Evolutionary conservation across 2,113 vertebrate genomes (phyloP).

Genomic region (Charadrius vociferus): DNA sequence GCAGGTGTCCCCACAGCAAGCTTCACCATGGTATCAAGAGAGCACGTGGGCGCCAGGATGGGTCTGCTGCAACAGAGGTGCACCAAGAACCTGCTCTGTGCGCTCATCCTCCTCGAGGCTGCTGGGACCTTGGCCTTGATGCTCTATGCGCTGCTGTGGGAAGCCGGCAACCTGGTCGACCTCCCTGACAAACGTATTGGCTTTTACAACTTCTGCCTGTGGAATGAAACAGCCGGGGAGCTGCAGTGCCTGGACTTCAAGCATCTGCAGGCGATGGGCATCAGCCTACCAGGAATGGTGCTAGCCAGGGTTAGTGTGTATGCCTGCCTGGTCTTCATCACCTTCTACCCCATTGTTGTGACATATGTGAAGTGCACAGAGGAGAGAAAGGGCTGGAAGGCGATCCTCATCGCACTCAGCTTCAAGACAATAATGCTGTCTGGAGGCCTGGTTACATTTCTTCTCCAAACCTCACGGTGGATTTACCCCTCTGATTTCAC

Average conservation of each 20-base stretch:
- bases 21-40: background rate
- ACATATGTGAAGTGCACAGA: background rate
- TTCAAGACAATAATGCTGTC: background rate
- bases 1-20: background rate
- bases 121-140: constrained; percentile 6
- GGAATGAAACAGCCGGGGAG: background rate
- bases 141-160: constrained; percentile 49
- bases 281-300: background rate
- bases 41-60: background rate
- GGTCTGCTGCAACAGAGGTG: background rate
- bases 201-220: constrained; percentile 79
- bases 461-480: constrained; percentile 45
- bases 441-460: constrained; percentile 51
- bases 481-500: constrained; percentile 39
- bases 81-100: background rate
- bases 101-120: background rate
- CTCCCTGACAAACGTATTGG: constrained; percentile 63
- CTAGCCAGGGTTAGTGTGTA: constrained; percentile 64
- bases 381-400: constrained; percentile 4
- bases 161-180: constrained; percentile 54
- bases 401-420: background rate
- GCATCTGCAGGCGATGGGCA: constrained; percentile 35
- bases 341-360: constrained; percentile 41
- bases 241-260: constrained; percentile 42
- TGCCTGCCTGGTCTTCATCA: constrained; percentile 38